These are phyloP conservation scores for Vulpes vulpes DNA, from an alignment of 2,113 vertebrate species.

Conservation along the genomic window DNA sequence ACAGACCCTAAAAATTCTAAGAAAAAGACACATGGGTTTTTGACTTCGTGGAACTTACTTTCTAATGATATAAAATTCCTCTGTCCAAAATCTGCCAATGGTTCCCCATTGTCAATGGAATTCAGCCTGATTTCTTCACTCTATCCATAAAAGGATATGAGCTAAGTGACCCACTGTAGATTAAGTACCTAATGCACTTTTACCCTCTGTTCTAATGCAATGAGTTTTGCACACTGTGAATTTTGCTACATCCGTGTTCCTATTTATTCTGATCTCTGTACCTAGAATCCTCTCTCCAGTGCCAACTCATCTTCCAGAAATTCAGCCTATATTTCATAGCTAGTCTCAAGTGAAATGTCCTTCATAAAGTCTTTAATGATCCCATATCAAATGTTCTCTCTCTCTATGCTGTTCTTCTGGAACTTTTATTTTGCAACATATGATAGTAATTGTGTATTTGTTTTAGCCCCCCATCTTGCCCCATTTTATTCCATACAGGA, in stretches of 20 bases:
- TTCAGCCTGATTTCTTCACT: conserved; percentile 1
- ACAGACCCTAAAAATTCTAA: neutral
- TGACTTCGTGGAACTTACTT: neutral
- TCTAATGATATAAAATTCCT: conserved; percentile 22
- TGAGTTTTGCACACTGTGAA: neutral
- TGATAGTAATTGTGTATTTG: conserved; percentile 16
- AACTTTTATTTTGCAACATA: neutral
- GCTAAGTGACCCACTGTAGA: neutral
- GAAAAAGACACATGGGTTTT: neutral
- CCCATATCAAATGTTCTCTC: neutral
- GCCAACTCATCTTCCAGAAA: neutral
- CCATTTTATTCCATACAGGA: neutral
- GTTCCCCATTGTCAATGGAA: neutral
- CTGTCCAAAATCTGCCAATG: neutral
- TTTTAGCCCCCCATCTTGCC: neutral
- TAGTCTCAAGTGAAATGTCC: neutral
- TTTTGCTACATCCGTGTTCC: neutral
- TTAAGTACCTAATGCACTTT: neutral
- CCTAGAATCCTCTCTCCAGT: neutral
- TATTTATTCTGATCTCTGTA: conserved; percentile 5
- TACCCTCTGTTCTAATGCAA: conserved; percentile 23
- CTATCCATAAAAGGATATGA: neutral
- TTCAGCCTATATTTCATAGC: conserved; percentile 22
- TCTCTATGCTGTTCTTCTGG: neutral
- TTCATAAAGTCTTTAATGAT: neutral